These are phyloP conservation scores for Phengaris alcon DNA, from an alignment of 2,888 invertebrate genomes.

Conservation along the genomic window DNA sequence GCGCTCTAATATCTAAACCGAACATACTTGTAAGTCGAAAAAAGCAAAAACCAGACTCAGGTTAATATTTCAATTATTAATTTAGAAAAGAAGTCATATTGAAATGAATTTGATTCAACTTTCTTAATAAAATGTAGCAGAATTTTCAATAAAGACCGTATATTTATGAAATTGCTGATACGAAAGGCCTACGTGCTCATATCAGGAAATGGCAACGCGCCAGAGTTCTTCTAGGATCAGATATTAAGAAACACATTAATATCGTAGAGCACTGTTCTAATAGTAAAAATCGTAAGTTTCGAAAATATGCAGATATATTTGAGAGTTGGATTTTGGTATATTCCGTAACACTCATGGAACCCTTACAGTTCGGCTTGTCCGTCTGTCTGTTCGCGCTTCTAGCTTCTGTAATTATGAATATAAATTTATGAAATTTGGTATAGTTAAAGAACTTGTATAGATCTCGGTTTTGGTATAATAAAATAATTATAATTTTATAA, in stretches of 20 bases:
- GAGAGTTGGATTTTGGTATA: not conserved
- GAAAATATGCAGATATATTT: not conserved
- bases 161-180: slow-evolving; percentile 45
- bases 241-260: slow-evolving; percentile 28
- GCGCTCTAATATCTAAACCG: too few species aligned
- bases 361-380: too few species aligned
- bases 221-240: slow-evolving; percentile 23
- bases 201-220: slow-evolving; percentile 44
- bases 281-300: slow-evolving; percentile 24
- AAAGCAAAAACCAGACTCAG: too few species aligned
- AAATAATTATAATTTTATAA: too few species aligned
- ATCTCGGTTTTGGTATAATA: too few species aligned
- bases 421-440: too few species aligned
- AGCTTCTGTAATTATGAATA: too few species aligned
- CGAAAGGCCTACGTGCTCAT: slow-evolving; percentile 51
- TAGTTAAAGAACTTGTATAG: too few species aligned
- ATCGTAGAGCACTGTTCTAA: slow-evolving; percentile 7
- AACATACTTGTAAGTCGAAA: too few species aligned
- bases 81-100: not conserved
- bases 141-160: slow-evolving; percentile 28
- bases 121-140: slow-evolving; percentile 10
- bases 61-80: not conserved
- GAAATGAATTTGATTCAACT: not conserved
- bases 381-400: too few species aligned
- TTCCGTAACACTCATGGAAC: not conserved